A percentile compares a stretch with the other conserved stretches of the same genome.
These are phyloP conservation scores for Amniataba percoides DNA, from an alignment of 2,797 vertebrate genomes.

Conservation along the genomic window DNA sequence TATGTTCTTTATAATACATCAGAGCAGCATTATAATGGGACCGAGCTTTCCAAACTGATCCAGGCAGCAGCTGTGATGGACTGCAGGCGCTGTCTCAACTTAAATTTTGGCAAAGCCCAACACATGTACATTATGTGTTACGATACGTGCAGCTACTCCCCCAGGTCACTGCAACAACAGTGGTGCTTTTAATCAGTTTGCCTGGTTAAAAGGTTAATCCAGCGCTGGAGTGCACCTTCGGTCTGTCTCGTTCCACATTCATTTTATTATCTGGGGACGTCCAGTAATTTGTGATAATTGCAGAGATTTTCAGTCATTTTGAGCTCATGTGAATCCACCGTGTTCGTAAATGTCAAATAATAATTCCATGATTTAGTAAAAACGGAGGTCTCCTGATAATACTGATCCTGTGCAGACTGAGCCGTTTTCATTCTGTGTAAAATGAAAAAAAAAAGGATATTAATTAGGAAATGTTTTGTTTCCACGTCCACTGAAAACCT, in stretches of 20 bases:
- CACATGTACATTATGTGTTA: not conserved
- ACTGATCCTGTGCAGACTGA: not conserved
- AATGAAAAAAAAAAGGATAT: not conserved
- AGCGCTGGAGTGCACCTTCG: constrained; percentile 21
- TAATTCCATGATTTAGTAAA: constrained; percentile 26
- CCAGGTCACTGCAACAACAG: constrained; percentile 9
- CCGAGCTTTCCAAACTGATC: not conserved
- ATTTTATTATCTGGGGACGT: constrained; percentile 21
- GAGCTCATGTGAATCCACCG: not conserved
- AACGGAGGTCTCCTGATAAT: constrained; percentile 24
- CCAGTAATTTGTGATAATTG: constrained; percentile 50
- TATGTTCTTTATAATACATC: too few species aligned
- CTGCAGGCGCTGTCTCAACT: not conserved
- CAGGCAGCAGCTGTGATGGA: constrained; percentile 14
- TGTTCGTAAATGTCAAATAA: constrained; percentile 25
- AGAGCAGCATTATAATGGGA: not conserved
- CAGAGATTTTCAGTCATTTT: constrained; percentile 9
- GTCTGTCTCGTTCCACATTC: not conserved
- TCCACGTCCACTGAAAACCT: not conserved
- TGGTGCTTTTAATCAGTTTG: constrained; percentile 34
- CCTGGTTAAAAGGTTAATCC: constrained; percentile 24
- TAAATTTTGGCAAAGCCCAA: constrained; percentile 1
- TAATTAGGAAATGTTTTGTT: not conserved
- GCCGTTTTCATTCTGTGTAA: not conserved
- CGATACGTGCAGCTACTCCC: constrained; percentile 3